Base-by-base conservation (phyloP, 2,113 vertebrate genomes). In the Sapayoa aenigma region DNA sequence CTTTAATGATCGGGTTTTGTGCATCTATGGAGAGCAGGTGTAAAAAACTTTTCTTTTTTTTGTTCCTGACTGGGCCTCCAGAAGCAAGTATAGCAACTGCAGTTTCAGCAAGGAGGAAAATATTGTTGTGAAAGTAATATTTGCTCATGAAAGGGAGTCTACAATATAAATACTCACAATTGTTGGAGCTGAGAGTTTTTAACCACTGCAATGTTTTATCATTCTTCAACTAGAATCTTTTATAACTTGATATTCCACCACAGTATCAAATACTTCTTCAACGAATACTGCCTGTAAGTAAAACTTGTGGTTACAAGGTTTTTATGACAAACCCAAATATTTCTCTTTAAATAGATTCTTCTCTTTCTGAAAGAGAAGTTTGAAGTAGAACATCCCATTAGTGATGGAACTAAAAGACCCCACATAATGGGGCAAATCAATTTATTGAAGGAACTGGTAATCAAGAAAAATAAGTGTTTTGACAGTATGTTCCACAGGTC, bases 391-490 rank as follows among this genome's bases (percentile, higher is more conserved):
- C 16, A 75, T 84, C 31, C 62, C 24, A 68, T 88, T 92, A 86
- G 68, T 33, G 31, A 30, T 31, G 77, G 55, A 81, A 74, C 39
- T 79, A 58, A 90, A 81, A 92, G 79, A 72, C 41, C 17, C 31
- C 53, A 62, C 21, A n/a, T 84, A 84, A 95, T 73, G 42, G 60
- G 86, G 46, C 46, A 93, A 92, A 92, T 90, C 82, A 89, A 88
- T 94, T 66, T 90, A 96, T 84, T 78, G 90, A 95, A 87, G 41
- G 83, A 94, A 84, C 41, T 60, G 53, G 18, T 92, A 96, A 95
- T 92, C 79, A 93, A 95, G 85, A 93, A 95, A 95, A 95, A 90
- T 42, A 95, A 96, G 79, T 78, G 49, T 86, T 97, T 96, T 81
- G 47, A 83, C 72, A 78, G n/a, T 35, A 56, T 75, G 37, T 76